Base-by-base conservation (phyloP, 2,888 invertebrate genomes). In the Clusia tigrina region DNA sequence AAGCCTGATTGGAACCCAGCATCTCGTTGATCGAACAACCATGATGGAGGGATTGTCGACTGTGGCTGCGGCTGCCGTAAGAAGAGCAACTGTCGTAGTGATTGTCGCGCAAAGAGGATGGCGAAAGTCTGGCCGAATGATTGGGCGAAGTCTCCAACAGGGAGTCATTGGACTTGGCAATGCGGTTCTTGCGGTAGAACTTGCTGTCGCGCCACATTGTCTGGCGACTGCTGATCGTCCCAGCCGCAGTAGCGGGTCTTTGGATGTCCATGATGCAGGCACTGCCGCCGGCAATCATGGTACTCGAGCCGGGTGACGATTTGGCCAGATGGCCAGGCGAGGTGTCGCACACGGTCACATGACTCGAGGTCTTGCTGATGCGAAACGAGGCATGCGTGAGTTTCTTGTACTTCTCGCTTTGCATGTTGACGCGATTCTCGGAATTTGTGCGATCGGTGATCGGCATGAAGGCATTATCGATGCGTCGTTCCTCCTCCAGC, bases 131-230 rank as follows among this genome's bases (percentile, higher is more conserved):
- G 9, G 74, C 71, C 63, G 78, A 76, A 52, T 78, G 76, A 64
- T 76, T 76, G 1, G 79, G 78, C n/a, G 80, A 79, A n/a, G 77
- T 78, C 60, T 83, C 83, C 63, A 82, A 69, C 56, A 84, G 71
- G 1, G 84, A 83, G 66, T 84, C 83, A 64, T 84, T 83, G 22
- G 84, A 84, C 69, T 84, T 83, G 62, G 83, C 83, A 32, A 84
- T 81, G 58, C 82, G 81, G 69, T 80, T 83, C 68, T 84, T 83
- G n/a, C 83, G 77, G 69, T 83, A 83, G 67, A 84, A 82, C 55
- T 82, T 83, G 52, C 83, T 84, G 58, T 83, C 83, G 2, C 82
- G 78, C 84, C 84, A 84, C 59, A 83, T 73, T 0, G 80, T 79
- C 52, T 83, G 83, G 0, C 83, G 78, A 54, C 77, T 73, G 20